Conservation (phyloP, 2,113 vertebrate genomes). For the Rana temporaria region DNA sequence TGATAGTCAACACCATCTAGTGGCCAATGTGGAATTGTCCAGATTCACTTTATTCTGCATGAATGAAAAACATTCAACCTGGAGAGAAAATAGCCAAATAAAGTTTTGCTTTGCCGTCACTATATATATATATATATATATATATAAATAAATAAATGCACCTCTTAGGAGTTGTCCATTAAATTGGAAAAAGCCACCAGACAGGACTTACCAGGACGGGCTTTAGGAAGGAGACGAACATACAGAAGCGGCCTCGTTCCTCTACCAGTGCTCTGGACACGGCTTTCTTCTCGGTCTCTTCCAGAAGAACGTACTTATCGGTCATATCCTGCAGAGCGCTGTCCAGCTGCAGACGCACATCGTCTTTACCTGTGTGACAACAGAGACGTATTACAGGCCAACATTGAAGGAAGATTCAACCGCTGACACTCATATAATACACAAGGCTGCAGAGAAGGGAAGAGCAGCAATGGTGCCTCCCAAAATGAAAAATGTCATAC, state of each 20-base stretch:
- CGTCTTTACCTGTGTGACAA: slow-evolving; percentile 73
- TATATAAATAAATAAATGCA: too few species aligned
- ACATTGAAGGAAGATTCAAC: neutral
- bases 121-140: too few species aligned
- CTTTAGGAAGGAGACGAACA: slow-evolving; percentile 78
- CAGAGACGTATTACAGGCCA: neutral
- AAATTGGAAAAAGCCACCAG: too few species aligned
- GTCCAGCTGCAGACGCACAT: slow-evolving; percentile 77
- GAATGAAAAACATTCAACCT: too few species aligned
- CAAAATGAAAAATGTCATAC: too few species aligned
- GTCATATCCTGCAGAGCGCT: slow-evolving; percentile 81
- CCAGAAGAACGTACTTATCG: slow-evolving; percentile 76
- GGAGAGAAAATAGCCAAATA: neutral
- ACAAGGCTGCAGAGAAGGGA: too few species aligned
- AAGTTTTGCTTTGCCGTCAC: too few species aligned
- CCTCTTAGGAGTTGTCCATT: neutral
- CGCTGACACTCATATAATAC: too few species aligned
- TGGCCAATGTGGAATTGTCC: too few species aligned
- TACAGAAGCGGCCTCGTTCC: slow-evolving; percentile 79
- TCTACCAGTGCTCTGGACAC: slow-evolving; percentile 78
- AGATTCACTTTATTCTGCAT: too few species aligned
- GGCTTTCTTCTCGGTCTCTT: slow-evolving; percentile 79
- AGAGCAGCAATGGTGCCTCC: too few species aligned
- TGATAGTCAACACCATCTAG: too few species aligned
- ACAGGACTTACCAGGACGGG: slow-evolving; percentile 77